Percentiles rank a stretch among this genome's conserved stretches.
Conservation (phyloP, 1,140 invertebrate species). For the Mycetomoellerius zeteki region DNA sequence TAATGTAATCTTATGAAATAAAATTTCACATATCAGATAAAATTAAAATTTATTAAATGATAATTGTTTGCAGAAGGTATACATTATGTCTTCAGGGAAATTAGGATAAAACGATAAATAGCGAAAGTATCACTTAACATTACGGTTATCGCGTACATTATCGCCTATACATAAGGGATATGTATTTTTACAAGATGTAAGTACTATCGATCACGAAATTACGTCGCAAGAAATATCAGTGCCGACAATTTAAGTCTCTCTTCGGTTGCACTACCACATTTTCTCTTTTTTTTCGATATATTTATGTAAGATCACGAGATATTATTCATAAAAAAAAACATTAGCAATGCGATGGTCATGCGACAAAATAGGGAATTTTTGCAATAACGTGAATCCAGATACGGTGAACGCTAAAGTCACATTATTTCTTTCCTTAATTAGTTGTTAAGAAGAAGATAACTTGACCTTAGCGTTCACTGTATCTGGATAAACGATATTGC, state of each 20-base stretch:
- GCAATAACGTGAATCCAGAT: too few species aligned
- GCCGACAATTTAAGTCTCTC: neutral
- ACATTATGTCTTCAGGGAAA: conserved; percentile 19
- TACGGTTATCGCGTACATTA: conserved; percentile 19
- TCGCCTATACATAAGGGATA: conserved; percentile 12
- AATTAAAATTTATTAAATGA: neutral
- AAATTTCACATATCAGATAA: conserved; percentile 26
- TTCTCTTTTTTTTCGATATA: neutral
- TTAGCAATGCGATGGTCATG: neutral
- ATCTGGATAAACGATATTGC: too few species aligned
- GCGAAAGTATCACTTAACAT: neutral
- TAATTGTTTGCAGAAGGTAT: conserved; percentile 6
- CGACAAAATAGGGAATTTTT: neutral
- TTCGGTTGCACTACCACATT: neutral
- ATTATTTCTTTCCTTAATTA: too few species aligned
- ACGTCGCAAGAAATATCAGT: conserved; percentile 41
- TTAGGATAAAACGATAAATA: conserved; percentile 20
- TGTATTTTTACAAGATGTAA: conserved; percentile 46
- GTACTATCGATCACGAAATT: conserved; percentile 59
- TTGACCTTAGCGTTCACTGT: too few species aligned
- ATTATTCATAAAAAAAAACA: conserved; percentile 33
- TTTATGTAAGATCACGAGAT: conserved; percentile 35
- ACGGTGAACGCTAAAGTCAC: too few species aligned
- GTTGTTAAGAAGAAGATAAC: too few species aligned
- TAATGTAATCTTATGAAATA: neutral